Percentiles rank a stretch among this genome's conserved stretches.
Conservation (phyloP, 2,113 vertebrate genomes). For the Stigmatopora argus region DNA sequence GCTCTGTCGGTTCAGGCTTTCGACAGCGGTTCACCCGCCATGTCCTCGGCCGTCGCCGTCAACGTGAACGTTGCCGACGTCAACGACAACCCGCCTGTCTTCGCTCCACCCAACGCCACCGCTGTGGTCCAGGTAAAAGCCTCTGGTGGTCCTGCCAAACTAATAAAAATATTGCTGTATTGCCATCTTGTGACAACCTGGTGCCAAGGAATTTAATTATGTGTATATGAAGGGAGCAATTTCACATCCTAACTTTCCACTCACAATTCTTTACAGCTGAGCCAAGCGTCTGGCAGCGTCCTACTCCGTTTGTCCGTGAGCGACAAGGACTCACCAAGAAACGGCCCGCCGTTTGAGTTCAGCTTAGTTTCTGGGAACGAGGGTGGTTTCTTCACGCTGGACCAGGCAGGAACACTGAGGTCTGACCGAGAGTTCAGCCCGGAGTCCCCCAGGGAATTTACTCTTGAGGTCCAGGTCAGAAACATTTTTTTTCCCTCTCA, state of each 20-base stretch:
- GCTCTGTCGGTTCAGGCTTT: conserved; percentile 84
- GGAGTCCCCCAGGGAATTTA: conserved; percentile 77
- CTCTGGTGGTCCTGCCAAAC: neutral
- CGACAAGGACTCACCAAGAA: conserved; percentile 88
- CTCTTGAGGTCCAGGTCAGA: conserved; percentile 83
- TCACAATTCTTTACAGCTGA: conserved; percentile 71
- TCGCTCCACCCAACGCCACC: conserved; percentile 85
- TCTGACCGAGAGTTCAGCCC: conserved; percentile 81
- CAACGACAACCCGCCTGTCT: conserved; percentile 88
- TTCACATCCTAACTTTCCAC: neutral
- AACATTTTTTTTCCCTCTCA: neutral
- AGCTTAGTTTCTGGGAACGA: conserved; percentile 85
- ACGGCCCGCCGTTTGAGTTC: conserved; percentile 89
- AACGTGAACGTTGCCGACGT: conserved; percentile 92
- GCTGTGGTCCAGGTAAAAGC: conserved; percentile 83
- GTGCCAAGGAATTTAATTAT: too few species aligned
- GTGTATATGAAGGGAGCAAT: neutral
- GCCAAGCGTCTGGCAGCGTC: conserved; percentile 83
- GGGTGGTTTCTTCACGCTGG: conserved; percentile 79
- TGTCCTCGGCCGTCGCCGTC: conserved; percentile 86
- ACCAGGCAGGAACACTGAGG: conserved; percentile 77
- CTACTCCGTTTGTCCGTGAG: conserved; percentile 85
- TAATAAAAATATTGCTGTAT: neutral
- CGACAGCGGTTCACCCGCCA: conserved; percentile 84
- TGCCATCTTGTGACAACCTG: too few species aligned